Evolutionary conservation across 2,888 invertebrate species (phyloP).

Genomic region (Tubulanus polymorphus): DNA sequence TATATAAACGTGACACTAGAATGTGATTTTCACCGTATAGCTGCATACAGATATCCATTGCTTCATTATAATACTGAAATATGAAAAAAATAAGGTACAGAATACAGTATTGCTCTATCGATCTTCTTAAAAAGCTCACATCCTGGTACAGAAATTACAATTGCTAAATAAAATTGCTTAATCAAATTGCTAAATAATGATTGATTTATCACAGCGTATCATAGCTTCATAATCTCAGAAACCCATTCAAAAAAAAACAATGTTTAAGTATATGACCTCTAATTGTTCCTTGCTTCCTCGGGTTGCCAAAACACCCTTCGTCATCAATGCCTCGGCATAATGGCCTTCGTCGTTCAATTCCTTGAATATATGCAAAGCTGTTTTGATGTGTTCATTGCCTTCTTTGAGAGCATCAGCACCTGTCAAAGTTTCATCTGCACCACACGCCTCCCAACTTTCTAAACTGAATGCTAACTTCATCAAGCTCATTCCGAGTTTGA

Average conservation of each 20-base stretch:
- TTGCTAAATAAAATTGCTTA: too few species aligned
- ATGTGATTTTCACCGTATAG: slow-evolving; percentile 50
- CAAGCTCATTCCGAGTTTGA: slow-evolving; percentile 46
- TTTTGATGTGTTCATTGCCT: slow-evolving; percentile 48
- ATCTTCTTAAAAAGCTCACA: too few species aligned
- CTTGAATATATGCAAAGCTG: slow-evolving; percentile 45
- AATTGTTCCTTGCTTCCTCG: slow-evolving; percentile 48
- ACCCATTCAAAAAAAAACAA: too few species aligned
- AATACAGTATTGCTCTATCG: too few species aligned
- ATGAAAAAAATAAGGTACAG: slow-evolving; percentile 5
- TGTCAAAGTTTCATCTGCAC: slow-evolving; percentile 37
- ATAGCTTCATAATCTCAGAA: too few species aligned
- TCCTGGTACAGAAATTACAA: too few species aligned
- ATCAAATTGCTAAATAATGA: too few species aligned
- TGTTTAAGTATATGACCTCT: too few species aligned
- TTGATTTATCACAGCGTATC: too few species aligned
- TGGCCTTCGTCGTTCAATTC: slow-evolving; percentile 47
- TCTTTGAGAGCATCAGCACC: slow-evolving; percentile 41
- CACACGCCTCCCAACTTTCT: slow-evolving; percentile 52
- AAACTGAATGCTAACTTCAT: slow-evolving; percentile 51
- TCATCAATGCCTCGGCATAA: slow-evolving; percentile 51
- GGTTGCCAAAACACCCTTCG: slow-evolving; percentile 48
- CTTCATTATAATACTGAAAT: slow-evolving; percentile 46
- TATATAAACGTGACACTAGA: slow-evolving; percentile 47
- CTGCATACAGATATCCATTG: slow-evolving; percentile 49